Percentiles rank a stretch among this genome's conserved stretches.
phyloP scores from a whole-genome alignment of 2,113 vertebrate genomes.

The Leptobrachium leishanense region DNA sequence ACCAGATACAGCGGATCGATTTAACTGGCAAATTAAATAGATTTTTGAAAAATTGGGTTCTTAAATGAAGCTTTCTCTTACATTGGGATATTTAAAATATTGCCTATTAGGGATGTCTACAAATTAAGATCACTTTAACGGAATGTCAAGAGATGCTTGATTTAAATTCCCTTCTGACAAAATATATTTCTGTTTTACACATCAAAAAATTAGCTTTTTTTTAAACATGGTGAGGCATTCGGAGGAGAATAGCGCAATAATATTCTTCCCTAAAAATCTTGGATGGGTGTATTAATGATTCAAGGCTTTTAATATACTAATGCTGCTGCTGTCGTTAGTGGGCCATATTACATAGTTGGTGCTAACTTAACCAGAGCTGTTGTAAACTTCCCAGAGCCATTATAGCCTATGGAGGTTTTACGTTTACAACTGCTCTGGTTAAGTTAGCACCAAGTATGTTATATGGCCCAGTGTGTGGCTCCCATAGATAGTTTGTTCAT shows the following conservation, averaged over 20 bases:
- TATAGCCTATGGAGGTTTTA: too few species aligned
- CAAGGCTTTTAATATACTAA: too few species aligned
- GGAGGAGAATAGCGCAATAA: not conserved
- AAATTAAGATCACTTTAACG: slow-evolving; percentile 28
- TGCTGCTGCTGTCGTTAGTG: too few species aligned
- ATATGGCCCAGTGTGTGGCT: too few species aligned
- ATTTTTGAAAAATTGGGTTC: slow-evolving; percentile 38
- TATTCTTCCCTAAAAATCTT: too few species aligned
- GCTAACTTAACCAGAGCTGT: too few species aligned
- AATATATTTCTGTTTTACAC: not conserved
- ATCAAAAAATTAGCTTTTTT: slow-evolving; percentile 5
- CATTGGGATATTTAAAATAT: slow-evolving; percentile 18
- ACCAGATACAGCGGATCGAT: slow-evolving; percentile 25
- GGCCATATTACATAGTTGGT: too few species aligned
- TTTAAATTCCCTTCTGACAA: slow-evolving; percentile 38
- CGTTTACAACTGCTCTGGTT: too few species aligned
- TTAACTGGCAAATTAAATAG: slow-evolving; percentile 37
- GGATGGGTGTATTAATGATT: too few species aligned
- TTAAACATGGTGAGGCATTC: slow-evolving; percentile 26
- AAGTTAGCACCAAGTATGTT: too few species aligned
- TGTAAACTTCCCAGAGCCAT: too few species aligned
- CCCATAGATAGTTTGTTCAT: too few species aligned
- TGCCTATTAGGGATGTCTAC: slow-evolving; percentile 27
- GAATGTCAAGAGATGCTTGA: slow-evolving; percentile 18
- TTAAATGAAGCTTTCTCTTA: slow-evolving; percentile 34